Conservation (phyloP, 2,888 invertebrate genomes). For the Drosophila paramelanica region DNA sequence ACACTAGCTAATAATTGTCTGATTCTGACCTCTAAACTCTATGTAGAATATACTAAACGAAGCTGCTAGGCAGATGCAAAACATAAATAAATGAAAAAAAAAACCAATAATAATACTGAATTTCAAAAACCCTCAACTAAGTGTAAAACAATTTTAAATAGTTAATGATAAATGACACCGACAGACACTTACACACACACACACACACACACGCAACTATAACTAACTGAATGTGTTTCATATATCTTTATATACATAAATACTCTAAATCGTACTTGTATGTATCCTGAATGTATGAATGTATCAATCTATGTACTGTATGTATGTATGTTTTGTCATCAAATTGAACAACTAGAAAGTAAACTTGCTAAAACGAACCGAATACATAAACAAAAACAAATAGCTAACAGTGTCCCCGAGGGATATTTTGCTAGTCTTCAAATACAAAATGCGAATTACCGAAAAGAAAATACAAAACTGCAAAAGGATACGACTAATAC, state of each 20-base stretch:
- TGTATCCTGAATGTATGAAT: constrained; percentile 46
- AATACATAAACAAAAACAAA: constrained; percentile 29
- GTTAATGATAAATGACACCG: constrained; percentile 37
- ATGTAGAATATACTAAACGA: constrained; percentile 22
- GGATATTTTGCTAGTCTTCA: constrained; percentile 30
- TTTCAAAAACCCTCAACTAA: constrained; percentile 33
- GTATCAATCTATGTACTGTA: constrained; percentile 38
- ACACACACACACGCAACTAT: constrained; percentile 26
- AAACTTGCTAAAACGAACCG: constrained; percentile 27
- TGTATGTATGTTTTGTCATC: constrained; percentile 70
- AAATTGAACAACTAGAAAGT: constrained; percentile 47
- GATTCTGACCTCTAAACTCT: constrained; percentile 33
- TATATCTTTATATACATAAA: constrained; percentile 42
- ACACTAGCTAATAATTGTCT: constrained; percentile 35
- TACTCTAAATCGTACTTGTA: constrained; percentile 42
- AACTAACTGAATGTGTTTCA: constrained; percentile 65
- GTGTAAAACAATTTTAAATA: constrained; percentile 56
- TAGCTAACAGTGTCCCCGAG: constrained; percentile 36
- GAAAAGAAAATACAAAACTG: constrained; percentile 32
- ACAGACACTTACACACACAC: constrained; percentile 17
- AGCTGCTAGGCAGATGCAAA: constrained; percentile 37
- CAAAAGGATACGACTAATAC: constrained; percentile 38
- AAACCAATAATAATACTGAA: constrained; percentile 15
- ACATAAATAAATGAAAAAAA: neutral
- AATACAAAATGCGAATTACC: constrained; percentile 23